phyloP scores from a whole-genome alignment of 2,797 vertebrate genomes.

The Micromesistius poutassou region DNA sequence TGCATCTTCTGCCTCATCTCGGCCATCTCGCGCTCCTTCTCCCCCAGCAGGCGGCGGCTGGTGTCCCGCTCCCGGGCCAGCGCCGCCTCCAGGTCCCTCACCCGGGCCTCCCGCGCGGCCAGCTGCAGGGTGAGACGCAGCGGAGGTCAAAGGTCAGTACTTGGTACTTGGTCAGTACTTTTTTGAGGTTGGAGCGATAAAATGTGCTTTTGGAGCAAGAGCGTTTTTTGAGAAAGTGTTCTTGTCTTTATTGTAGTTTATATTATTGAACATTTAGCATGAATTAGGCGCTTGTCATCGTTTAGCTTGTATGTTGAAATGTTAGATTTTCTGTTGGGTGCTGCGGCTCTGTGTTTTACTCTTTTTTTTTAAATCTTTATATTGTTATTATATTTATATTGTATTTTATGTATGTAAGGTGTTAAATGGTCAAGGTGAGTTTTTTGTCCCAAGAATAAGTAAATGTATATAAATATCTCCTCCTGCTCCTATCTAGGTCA shows the following conservation, averaged over 20 bases:
- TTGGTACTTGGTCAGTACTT: background rate
- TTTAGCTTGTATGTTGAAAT: background rate
- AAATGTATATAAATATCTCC: background rate
- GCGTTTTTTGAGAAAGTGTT: background rate
- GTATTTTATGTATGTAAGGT: background rate
- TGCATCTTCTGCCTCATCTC: slow-evolving; percentile 94
- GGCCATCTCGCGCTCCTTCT: slow-evolving; percentile 92
- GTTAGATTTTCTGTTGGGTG: background rate
- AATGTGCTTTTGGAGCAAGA: background rate
- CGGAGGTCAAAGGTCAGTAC: background rate
- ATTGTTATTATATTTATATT: background rate
- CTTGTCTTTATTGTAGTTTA: background rate
- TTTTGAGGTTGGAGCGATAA: background rate
- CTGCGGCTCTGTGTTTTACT: background rate
- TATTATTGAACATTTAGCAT: background rate
- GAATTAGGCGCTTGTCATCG: background rate
- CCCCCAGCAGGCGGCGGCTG: slow-evolving; percentile 81
- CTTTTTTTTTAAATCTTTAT: background rate
- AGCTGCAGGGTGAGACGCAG: slow-evolving; percentile 65
- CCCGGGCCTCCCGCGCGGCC: slow-evolving; percentile 86
- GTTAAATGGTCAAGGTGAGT: background rate
- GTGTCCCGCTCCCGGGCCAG: slow-evolving; percentile 84
- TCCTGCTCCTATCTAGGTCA: background rate
- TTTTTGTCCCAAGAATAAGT: background rate
- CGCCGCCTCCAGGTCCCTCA: slow-evolving; percentile 87